phyloP scores from a whole-genome alignment of 2,888 invertebrate species.

The Sycophila texana region DNA sequence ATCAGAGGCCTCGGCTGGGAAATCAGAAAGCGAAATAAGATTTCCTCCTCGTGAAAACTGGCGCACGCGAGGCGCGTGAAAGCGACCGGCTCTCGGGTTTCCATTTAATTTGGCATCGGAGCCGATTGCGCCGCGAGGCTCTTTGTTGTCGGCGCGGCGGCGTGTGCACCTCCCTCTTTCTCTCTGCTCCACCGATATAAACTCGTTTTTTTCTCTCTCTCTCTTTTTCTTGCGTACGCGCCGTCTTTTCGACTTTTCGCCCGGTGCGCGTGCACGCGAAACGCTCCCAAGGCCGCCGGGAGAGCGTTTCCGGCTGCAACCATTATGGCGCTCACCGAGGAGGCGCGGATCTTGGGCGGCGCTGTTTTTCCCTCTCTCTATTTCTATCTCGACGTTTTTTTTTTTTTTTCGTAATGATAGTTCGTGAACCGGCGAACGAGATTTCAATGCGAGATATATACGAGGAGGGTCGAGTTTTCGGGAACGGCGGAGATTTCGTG shows the following conservation, averaged over 20 bases:
- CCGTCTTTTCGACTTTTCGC: background rate
- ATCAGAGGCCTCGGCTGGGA: conserved; percentile 8
- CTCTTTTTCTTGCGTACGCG: background rate
- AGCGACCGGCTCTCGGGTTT: conserved; percentile 24
- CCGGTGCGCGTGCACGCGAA: background rate
- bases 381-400: too few relatives aligned
- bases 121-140: background rate
- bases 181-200: too few relatives aligned
- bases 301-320: too few relatives aligned
- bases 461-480: background rate
- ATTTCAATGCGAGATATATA: background rate
- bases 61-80: conserved; percentile 19
- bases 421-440: background rate
- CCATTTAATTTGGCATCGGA: conserved; percentile 25
- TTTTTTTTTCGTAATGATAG: too few relatives aligned
- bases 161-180: too few relatives aligned
- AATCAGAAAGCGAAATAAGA: conserved; percentile 51
- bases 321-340: too few relatives aligned
- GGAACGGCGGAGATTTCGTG: background rate
- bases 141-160: background rate
- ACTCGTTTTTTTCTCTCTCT: background rate
- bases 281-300: too few relatives aligned
- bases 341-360: too few relatives aligned
- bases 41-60: conserved; percentile 46
- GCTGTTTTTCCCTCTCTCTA: too few relatives aligned